These are phyloP conservation scores for Zosterops pallidus DNA, from an alignment of 2,113 vertebrate genomes.

Conservation along the genomic window DNA sequence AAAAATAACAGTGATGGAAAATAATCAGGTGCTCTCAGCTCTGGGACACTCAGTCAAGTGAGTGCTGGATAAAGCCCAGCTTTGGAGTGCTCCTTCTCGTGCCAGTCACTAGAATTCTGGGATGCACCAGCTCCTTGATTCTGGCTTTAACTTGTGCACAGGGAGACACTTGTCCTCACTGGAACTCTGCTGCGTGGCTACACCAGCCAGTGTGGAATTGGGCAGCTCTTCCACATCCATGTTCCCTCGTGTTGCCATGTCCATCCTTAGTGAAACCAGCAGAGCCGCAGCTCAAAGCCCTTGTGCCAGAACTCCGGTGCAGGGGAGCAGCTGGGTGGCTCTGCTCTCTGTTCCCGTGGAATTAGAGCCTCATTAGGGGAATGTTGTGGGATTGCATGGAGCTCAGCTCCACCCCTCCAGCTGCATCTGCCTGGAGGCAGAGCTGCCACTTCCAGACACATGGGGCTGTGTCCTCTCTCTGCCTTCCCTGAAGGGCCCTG, in stretches of 20 bases:
- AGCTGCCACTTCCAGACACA: neutral
- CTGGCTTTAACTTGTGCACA: neutral
- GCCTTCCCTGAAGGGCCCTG: neutral
- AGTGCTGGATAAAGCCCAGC: neutral
- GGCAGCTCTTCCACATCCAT: neutral
- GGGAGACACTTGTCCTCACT: neutral
- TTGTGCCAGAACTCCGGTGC: neutral
- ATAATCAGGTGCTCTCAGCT: neutral
- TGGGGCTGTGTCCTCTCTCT: neutral
- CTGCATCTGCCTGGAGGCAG: neutral
- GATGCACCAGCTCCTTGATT: neutral
- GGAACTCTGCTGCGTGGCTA: neutral
- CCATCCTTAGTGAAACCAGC: neutral
- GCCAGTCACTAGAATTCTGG: neutral
- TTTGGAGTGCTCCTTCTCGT: neutral
- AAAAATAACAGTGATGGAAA: neutral
- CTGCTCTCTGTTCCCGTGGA: neutral
- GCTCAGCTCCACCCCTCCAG: slow-evolving; percentile 2
- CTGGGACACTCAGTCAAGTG: neutral
- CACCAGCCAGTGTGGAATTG: neutral
- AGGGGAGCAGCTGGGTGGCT: neutral
- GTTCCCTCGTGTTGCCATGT: accelerated
- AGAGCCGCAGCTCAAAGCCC: neutral
- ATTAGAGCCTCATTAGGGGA: neutral
- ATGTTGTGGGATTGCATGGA: neutral